phyloP scores from a whole-genome alignment of 2,888 invertebrate species.

The Labia minor region DNA sequence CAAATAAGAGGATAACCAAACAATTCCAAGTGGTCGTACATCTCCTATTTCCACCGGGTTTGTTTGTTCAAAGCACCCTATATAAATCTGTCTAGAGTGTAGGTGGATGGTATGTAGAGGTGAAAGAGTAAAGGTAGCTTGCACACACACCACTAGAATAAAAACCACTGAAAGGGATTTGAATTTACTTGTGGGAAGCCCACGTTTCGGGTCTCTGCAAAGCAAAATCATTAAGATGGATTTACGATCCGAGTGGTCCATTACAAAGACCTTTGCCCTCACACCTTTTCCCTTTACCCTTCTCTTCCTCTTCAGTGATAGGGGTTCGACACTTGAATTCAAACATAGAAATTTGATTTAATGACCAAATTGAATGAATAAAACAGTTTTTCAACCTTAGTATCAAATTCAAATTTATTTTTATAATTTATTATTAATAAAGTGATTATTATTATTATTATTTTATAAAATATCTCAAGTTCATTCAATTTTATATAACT shows the following conservation, averaged over 20 bases:
- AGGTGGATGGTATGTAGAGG: neutral
- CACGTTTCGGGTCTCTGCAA: neutral
- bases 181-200: constrained; percentile 1
- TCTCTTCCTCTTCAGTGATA: too few species aligned
- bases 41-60: neutral
- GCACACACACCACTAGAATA: neutral
- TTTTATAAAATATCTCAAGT: too few species aligned
- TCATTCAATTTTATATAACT: too few species aligned
- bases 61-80: neutral
- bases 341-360: too few species aligned
- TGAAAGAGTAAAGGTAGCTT: neutral
- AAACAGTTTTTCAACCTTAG: too few species aligned
- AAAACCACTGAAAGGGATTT: neutral
- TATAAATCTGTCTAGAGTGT: neutral
- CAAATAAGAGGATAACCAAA: neutral
- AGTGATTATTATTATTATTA: too few species aligned
- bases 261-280: too few species aligned
- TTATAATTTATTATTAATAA: too few species aligned
- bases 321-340: too few species aligned
- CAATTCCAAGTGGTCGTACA: neutral
- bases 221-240: constrained; percentile 8
- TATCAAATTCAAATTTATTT: too few species aligned
- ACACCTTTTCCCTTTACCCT: too few species aligned
- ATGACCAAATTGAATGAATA: too few species aligned
- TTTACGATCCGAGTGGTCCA: neutral